Percentiles rank a stretch among this genome's conserved stretches.
These are phyloP conservation scores for Heliconius ethilla DNA, from an alignment of 2,888 invertebrate species.

Conservation along the genomic window DNA sequence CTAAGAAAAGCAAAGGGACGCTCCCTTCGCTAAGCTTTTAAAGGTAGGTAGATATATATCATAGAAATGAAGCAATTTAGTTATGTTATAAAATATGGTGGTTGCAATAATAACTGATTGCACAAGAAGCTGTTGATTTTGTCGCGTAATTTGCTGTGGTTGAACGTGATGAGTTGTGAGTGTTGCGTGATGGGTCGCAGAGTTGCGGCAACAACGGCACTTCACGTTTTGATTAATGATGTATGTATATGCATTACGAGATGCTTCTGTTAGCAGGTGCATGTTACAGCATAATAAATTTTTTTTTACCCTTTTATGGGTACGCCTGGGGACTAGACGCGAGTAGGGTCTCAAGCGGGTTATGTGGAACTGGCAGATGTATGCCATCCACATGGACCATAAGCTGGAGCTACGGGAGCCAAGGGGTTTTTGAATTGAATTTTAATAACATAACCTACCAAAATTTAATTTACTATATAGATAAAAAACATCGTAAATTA, in stretches of 20 bases:
- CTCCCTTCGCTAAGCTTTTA: slow-evolving; percentile 46
- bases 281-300: slow-evolving; percentile 31
- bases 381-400: too few relatives aligned
- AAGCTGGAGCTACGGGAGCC: too few relatives aligned
- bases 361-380: too few relatives aligned
- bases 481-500: background rate
- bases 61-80: slow-evolving; percentile 59
- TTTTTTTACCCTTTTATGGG: background rate
- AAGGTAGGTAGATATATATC: slow-evolving; percentile 37
- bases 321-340: too few relatives aligned
- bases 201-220: slow-evolving; percentile 62
- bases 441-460: background rate
- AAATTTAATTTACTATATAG: background rate
- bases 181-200: slow-evolving; percentile 59
- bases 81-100: slow-evolving; percentile 67
- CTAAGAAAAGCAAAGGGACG: slow-evolving; percentile 67
- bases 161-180: slow-evolving; percentile 69
- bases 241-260: slow-evolving; percentile 41
- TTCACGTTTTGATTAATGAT: slow-evolving; percentile 70
- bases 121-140: slow-evolving; percentile 62
- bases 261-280: slow-evolving; percentile 35
- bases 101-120: slow-evolving; percentile 54
- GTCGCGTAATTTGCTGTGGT: slow-evolving; percentile 67
- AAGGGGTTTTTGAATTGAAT: too few relatives aligned
- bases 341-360: too few relatives aligned